A percentile compares a stretch with the other conserved stretches of the same genome.
Evolutionary conservation across 2,888 invertebrate species (phyloP).

Genomic region (Euphydryas editha): DNA sequence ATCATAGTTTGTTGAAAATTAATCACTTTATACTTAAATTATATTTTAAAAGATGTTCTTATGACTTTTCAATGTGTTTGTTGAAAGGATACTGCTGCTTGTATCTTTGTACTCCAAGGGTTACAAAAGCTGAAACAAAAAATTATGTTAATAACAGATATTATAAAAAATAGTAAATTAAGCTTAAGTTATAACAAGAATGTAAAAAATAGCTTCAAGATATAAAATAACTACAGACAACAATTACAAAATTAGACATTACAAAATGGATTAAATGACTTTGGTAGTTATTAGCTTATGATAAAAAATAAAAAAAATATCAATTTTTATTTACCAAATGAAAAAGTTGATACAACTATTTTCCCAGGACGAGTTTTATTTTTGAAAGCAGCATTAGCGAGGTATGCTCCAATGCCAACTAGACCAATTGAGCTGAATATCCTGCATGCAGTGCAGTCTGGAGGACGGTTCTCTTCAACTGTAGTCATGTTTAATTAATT

Average conservation of each 20-base stretch:
- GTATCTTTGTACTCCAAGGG: constrained; percentile 83
- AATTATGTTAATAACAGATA: neutral
- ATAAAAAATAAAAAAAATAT: neutral
- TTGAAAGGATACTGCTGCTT: constrained; percentile 78
- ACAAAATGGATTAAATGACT: no score
- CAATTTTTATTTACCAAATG: constrained; percentile 67
- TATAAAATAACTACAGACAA: neutral
- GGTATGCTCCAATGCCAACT: constrained; percentile 85
- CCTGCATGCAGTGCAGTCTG: constrained; percentile 85
- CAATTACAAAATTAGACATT: neutral
- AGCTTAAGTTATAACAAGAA: neutral
- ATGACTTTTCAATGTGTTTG: constrained; percentile 54
- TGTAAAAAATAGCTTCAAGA: no score
- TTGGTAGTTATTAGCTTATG: neutral
- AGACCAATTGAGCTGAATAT: constrained; percentile 84
- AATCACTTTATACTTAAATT: neutral
- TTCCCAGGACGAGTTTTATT: constrained; percentile 76
- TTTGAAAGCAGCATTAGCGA: constrained; percentile 81
- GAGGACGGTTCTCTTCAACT: constrained; percentile 65
- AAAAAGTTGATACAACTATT: constrained; percentile 70
- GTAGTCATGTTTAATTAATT: constrained; percentile 52
- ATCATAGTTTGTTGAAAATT: no score
- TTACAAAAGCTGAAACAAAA: constrained; percentile 79
- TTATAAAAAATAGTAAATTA: neutral
- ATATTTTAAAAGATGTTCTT: neutral